Evolutionary conservation across 2,888 invertebrate species (phyloP).

Genomic region (Tholera decimalis): DNA sequence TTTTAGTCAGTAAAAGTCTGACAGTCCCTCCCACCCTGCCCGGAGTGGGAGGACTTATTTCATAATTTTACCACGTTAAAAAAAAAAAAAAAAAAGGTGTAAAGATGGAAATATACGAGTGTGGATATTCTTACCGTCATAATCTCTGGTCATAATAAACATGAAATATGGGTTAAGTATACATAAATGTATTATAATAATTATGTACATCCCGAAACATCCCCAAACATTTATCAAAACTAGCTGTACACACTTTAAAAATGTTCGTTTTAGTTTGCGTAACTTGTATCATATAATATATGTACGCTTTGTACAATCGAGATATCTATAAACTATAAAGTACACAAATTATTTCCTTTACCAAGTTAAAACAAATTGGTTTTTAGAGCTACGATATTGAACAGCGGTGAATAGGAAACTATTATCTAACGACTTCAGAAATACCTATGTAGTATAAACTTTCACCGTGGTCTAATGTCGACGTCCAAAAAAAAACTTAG

Average conservation of each 20-base stretch:
- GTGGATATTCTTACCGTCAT: constrained; percentile 14
- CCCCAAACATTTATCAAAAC: constrained; percentile 50
- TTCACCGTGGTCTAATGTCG: no score
- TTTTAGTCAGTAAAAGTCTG: no score
- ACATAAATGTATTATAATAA: no score
- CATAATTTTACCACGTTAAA: no score
- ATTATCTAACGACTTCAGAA: no score
- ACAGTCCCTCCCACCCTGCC: no score
- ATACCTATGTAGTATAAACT: no score
- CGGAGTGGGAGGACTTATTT: no score
- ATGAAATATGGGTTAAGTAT: constrained; percentile 43
- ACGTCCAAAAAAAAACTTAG: no score
- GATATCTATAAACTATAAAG: not conserved
- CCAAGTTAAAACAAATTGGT: not conserved
- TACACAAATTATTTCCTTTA: not conserved
- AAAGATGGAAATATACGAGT: constrained; percentile 8
- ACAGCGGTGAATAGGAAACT: no score
- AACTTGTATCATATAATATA: not conserved
- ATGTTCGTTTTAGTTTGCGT: constrained; percentile 1
- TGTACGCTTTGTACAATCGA: not conserved
- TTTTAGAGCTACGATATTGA: not conserved
- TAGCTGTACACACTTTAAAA: constrained; percentile 14
- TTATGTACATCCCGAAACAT: constrained; percentile 45
- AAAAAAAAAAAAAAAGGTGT: no score
- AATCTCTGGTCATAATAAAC: no score